phyloP scores from a whole-genome alignment of 1,140 invertebrate genomes.

The Mya arenaria region DNA sequence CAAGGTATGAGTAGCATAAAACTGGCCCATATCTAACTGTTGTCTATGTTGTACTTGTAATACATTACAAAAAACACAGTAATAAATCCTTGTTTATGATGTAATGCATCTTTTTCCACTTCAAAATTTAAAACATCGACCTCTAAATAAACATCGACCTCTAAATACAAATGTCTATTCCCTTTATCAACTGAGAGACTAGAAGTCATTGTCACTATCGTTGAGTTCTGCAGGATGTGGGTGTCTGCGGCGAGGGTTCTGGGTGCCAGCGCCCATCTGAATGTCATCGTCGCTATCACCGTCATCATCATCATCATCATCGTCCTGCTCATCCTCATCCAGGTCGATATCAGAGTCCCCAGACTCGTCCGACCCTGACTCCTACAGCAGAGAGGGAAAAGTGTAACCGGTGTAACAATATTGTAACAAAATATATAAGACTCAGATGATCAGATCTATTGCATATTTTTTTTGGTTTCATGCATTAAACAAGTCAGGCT shows the following conservation, averaged over 20 bases:
- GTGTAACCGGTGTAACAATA: background rate
- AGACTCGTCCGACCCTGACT: constrained; percentile 63
- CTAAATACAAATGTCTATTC: too few species aligned
- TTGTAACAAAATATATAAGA: background rate
- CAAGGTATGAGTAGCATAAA: too few species aligned
- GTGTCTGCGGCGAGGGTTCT: constrained; percentile 57
- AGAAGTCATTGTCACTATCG: constrained; percentile 78
- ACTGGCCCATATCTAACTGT: too few species aligned
- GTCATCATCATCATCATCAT: constrained; percentile 73
- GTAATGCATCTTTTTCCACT: too few species aligned
- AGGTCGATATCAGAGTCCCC: constrained; percentile 74
- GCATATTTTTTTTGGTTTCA: too few species aligned
- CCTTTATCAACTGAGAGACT: too few species aligned
- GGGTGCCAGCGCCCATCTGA: constrained; percentile 50
- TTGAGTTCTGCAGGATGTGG: constrained; percentile 63
- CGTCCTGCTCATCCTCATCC: constrained; percentile 73
- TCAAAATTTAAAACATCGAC: too few species aligned
- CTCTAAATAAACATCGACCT: too few species aligned
- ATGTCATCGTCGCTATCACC: constrained; percentile 68
- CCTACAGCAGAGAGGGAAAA: constrained; percentile 51
- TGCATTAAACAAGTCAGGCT: too few species aligned
- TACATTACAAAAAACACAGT: too few species aligned
- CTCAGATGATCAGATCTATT: background rate
- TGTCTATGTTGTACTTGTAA: too few species aligned
- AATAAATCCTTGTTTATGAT: too few species aligned